These are phyloP conservation scores for Glomeris maerens DNA, from an alignment of 1,140 invertebrate species.

Conservation along the genomic window DNA sequence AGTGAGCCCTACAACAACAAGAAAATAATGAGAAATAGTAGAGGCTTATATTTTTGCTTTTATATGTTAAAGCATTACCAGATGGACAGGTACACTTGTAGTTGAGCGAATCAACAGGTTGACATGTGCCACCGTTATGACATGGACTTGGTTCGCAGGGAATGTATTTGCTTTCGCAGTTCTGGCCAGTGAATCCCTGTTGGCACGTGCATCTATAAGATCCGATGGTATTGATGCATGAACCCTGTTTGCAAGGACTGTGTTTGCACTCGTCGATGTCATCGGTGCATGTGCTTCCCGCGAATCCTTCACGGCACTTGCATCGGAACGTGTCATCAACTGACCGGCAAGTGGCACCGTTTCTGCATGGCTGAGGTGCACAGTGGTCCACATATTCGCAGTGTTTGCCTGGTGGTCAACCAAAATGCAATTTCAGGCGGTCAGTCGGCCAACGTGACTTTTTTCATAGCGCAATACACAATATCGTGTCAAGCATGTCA, in stretches of 20 bases:
- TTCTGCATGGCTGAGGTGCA: constrained; percentile 69
- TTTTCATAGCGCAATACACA: too few relatives aligned
- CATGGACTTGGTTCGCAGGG: constrained; percentile 82
- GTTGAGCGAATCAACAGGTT: constrained; percentile 50
- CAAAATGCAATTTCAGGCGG: too few relatives aligned
- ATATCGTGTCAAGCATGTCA: too few relatives aligned
- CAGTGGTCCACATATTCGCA: constrained; percentile 81
- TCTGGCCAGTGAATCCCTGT: constrained; percentile 71
- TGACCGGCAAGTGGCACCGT: constrained; percentile 67
- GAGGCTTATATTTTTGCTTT: not conserved
- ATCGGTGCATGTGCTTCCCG: constrained; percentile 64
- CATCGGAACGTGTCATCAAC: constrained; percentile 59
- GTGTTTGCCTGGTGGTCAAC: constrained; percentile 49
- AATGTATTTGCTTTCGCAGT: constrained; percentile 78
- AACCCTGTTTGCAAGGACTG: constrained; percentile 60
- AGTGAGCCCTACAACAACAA: constrained; percentile 52
- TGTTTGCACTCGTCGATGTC: constrained; percentile 74
- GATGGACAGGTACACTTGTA: constrained; percentile 73
- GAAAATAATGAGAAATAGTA: constrained; percentile 10
- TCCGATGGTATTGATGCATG: constrained; percentile 72
- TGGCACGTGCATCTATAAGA: constrained; percentile 82
- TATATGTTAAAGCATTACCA: constrained; percentile 42
- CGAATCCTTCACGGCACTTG: constrained; percentile 70
- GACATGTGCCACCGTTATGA: constrained; percentile 71
- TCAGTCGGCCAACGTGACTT: too few relatives aligned